Base-by-base conservation (phyloP, 2,888 invertebrate species). In the Syrphus vitripennis region DNA sequence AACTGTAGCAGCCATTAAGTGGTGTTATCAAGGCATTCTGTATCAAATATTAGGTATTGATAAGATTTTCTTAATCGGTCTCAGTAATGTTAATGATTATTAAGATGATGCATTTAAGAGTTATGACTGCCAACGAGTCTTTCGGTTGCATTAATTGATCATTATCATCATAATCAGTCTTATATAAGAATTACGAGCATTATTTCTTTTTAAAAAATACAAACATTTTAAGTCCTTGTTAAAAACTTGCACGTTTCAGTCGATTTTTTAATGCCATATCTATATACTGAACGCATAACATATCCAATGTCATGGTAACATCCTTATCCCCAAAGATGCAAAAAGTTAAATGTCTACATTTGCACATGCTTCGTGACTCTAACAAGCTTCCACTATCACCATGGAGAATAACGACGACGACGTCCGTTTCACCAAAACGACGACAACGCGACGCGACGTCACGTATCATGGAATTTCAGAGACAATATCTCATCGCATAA, bases 401-500 rank as follows among this genome's bases (percentile, higher is more conserved):
- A 45, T 50, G 14, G 1, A 9, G 4, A 29, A 53, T 1, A 16
- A 29, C 0, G 2, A 55, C 10, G 45, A 21, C 21, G 10, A 9
- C 45, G 24, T 14, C 21, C 24, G 7, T n/a, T n/a, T n/a, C n/a
- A n/a, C n/a, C n/a, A n/a, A n/a, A n/a, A 50, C 3, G 34, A 34
- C 5, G 21, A 24, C 50, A 4, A 48, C 21, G 34, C 34, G 10
- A 34, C 34, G 45, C 45, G 6, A 31, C 34, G 21, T 34, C 67
- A 67, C 48, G 67, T 67, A 50, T 50, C 50, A 67, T 24, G n/a
- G 34, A 67, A 67, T 50, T 67, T 50, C 7, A 55, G 40, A 42
- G 40, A 42, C 55, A 70, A 55, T 70, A 42, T 70, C 70, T 70
- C 19, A 6, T 37, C 55, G 24, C 70, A 55, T 40, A 55, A 70